Conservation (phyloP, 2,888 invertebrate species). For the Tortrix viridana region DNA sequence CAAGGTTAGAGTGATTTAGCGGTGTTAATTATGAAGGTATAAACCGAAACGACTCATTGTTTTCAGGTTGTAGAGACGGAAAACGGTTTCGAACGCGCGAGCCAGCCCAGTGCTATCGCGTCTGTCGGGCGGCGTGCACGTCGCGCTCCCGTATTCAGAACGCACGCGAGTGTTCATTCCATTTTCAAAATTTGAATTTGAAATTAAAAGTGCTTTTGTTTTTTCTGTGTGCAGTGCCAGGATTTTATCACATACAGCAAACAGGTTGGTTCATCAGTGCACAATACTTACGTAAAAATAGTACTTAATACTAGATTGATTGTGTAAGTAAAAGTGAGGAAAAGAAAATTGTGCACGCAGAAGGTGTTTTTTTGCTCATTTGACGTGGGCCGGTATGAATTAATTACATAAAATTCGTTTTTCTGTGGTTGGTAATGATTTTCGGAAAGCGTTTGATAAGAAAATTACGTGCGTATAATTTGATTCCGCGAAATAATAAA, state of each 20-base stretch:
- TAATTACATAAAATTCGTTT: conserved; percentile 27
- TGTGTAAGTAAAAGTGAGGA: conserved; percentile 48
- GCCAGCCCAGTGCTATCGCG: conserved; percentile 31
- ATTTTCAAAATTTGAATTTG: conserved; percentile 55
- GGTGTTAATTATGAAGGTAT: conserved; percentile 51
- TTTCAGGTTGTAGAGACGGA: conserved; percentile 43
- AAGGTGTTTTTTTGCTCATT: conserved; percentile 40
- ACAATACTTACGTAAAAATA: conserved; percentile 39
- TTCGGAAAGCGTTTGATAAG: background rate
- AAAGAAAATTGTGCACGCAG: conserved; percentile 39
- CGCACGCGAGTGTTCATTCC: conserved; percentile 64
- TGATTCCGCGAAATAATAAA: conserved; percentile 18
- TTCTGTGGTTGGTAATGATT: conserved; percentile 13
- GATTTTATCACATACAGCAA: conserved; percentile 57
- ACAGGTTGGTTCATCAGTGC: conserved; percentile 57
- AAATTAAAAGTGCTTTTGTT: conserved; percentile 59
- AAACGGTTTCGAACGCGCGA: conserved; percentile 15
- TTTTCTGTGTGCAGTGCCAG: conserved; percentile 68
- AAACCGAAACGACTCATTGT: conserved; percentile 56
- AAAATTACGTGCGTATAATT: conserved; percentile 19
- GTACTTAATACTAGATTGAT: conserved; percentile 40
- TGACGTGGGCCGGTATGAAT: conserved; percentile 39
- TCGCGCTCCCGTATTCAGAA: conserved; percentile 37
- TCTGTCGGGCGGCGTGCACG: conserved; percentile 22
- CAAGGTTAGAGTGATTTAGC: too few relatives aligned